Base-by-base conservation (phyloP, 1,140 invertebrate species). In the Neodiprion fabricii region DNA sequence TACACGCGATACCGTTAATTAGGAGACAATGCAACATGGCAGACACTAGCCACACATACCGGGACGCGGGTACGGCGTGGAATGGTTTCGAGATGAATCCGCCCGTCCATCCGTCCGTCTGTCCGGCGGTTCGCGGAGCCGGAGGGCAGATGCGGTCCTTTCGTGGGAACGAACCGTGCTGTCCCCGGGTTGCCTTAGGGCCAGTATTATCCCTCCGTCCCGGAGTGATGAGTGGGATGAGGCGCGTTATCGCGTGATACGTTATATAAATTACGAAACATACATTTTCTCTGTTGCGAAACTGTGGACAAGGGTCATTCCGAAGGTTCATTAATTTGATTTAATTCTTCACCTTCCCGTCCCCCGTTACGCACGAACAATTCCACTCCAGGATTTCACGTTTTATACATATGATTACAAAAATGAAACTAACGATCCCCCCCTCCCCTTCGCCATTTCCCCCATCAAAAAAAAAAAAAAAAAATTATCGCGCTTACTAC, bases 101-200 rank as follows among this genome's bases (percentile, higher is more conserved):
- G 70, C 71, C 21, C 74, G 65, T 70, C 49, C 72, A 73, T 76
- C 75, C 76, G 77, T 74, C 78, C 78, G 69, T 68, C 50, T 5
- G 40, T 50, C 50, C 17, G 2, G 67, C 67, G 70, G 74, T 78
- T 76, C 77, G 53, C 53, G 53, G 11, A 61, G n/a, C 53, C 53
- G 53, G 3, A 61, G 53, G 53, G 53, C 53, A 61, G 53, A 61
- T 61, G 53, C 9, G 53, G 53, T 61, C 53, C 53, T 61, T 78
- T 75, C 78, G 78, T 79, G 78, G 78, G 78, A 79, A 79, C 77
- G 75, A 78, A 72, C 72, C 75, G 67, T 78, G 66, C 76, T 78
- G 78, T 78, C 40, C 77, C 75, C 72, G 74, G 61, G 75, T 76
- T 76, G 78, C 78, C 78, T 78, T 76, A 74, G 73, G 78, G 78